These are phyloP conservation scores for Cyclophora punctaria DNA, from an alignment of 2,888 invertebrate genomes.

Conservation along the genomic window DNA sequence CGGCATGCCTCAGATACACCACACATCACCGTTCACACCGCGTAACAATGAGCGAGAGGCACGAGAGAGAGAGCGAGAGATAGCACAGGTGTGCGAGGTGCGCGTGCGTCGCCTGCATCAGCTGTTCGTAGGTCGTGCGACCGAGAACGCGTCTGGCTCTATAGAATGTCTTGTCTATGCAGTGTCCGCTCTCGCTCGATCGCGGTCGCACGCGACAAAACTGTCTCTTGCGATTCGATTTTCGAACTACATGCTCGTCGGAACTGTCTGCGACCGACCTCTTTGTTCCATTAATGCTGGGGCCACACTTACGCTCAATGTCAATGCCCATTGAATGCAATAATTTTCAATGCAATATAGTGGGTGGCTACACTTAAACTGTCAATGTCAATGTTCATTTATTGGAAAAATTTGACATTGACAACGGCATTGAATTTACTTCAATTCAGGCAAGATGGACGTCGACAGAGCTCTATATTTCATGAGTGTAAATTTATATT, in stretches of 20 bases:
- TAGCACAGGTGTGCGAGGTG: slow-evolving; percentile 55
- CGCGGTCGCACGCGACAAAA: slow-evolving; percentile 51
- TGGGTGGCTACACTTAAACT: no score
- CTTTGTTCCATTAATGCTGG: slow-evolving; percentile 72
- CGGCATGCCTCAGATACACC: slow-evolving; percentile 5
- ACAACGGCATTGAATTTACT: no score
- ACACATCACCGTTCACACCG: slow-evolving; percentile 13
- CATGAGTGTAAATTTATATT: no score
- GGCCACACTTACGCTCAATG: no score
- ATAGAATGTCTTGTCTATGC: slow-evolving; percentile 7
- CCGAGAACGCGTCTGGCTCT: slow-evolving; percentile 39
- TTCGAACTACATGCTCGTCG: slow-evolving; percentile 13
- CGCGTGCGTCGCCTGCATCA: slow-evolving; percentile 31
- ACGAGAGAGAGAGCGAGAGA: slow-evolving; percentile 9
- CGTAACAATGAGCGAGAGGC: slow-evolving; percentile 8
- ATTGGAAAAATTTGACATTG: no score
- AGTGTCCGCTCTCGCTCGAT: slow-evolving; percentile 57
- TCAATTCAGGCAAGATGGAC: no score
- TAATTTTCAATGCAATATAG: no score
- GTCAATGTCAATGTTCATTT: no score
- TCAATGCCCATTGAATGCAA: no score
- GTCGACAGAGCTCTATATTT: no score
- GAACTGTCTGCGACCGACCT: slow-evolving; percentile 54
- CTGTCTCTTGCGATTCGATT: slow-evolving; percentile 35
- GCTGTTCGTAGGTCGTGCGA: slow-evolving; percentile 52